A percentile compares a stretch with the other conserved stretches of the same genome.
Evolutionary conservation across 2,797 vertebrate species (phyloP).

Genomic region (Anguilla obscura): DNA sequence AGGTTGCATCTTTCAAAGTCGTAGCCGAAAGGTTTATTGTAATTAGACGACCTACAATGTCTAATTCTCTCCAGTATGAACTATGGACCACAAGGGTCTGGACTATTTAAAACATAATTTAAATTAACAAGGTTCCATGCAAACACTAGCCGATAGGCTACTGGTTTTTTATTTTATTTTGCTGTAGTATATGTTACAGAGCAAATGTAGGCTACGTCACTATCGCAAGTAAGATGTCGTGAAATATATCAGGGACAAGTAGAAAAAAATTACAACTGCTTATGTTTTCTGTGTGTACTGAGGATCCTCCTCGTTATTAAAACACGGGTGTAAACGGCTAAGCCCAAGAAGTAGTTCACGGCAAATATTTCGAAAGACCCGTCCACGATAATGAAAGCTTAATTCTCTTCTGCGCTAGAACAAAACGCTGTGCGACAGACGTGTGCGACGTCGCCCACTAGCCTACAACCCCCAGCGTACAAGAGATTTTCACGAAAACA

Average conservation of each 20-base stretch:
- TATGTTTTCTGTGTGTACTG: neutral
- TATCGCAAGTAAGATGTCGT: neutral
- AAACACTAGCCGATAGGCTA: neutral
- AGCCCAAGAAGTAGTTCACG: neutral
- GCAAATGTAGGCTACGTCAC: neutral
- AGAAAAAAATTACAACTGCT: neutral
- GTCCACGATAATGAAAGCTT: neutral
- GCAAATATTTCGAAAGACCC: neutral
- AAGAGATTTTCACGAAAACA: conserved; percentile 23
- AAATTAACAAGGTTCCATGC: neutral
- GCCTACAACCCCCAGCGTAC: neutral
- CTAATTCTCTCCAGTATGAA: neutral
- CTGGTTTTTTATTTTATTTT: neutral
- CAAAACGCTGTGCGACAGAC: neutral
- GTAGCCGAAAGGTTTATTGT: no score
- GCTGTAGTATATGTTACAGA: neutral
- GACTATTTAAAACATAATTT: neutral
- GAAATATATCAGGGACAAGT: neutral
- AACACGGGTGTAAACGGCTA: neutral
- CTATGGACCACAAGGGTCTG: neutral
- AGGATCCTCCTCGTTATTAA: neutral
- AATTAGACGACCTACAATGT: neutral
- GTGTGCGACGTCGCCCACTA: conserved; percentile 12
- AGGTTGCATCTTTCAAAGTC: no score
- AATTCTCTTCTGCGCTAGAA: neutral